Evolutionary conservation across 2,113 vertebrate genomes (phyloP).

Genomic region (Dromiciops gliroides): DNA sequence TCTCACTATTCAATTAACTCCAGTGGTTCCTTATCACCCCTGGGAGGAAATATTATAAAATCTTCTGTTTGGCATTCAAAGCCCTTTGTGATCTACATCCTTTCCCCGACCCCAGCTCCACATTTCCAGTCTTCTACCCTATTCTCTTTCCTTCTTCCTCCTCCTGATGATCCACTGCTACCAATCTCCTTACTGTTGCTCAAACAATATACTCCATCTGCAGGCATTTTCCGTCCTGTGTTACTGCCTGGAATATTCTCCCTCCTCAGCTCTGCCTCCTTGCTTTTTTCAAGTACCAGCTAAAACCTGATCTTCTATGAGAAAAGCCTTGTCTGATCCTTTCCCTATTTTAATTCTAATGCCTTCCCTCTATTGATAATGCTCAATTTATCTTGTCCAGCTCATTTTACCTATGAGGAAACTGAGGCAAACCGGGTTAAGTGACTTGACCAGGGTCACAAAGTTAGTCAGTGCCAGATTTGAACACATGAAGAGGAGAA

Average conservation of each 20-base stretch:
- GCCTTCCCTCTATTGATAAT: neutral
- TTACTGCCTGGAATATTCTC: neutral
- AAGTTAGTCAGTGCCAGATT: neutral
- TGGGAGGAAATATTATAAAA: neutral
- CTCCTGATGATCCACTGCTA: neutral
- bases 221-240: neutral
- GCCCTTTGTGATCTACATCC: neutral
- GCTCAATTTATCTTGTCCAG: neutral
- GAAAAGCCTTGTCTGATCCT: neutral
- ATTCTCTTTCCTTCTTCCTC: neutral
- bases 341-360: neutral
- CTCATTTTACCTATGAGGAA: neutral
- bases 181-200: neutral
- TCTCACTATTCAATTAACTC: neutral
- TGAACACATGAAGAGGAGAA: neutral
- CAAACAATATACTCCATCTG: neutral
- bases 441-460: neutral
- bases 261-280: neutral
- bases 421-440: neutral
- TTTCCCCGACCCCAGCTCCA: too few species aligned
- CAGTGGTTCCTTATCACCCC: neutral
- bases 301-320: neutral
- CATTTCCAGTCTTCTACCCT: neutral
- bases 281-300: neutral
- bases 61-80: neutral